These are phyloP conservation scores for Julus scanicus DNA, from an alignment of 2,888 invertebrate genomes.

Conservation along the genomic window DNA sequence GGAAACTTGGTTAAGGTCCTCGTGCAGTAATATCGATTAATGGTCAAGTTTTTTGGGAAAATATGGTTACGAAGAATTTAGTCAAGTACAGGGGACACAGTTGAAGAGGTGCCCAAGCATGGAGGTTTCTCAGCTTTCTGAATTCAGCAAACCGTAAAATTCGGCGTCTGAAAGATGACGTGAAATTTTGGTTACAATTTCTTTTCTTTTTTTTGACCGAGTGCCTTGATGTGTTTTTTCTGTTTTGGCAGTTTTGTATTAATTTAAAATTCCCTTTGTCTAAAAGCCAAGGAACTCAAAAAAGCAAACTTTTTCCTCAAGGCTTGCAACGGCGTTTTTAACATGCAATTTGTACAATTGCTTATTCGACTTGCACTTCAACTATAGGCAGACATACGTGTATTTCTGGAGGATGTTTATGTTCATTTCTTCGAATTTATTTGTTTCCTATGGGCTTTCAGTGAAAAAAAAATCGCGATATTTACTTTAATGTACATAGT, in stretches of 20 bases:
- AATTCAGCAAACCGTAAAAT: conserved; percentile 15
- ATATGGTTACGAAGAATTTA: neutral
- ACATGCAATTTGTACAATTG: conserved; percentile 26
- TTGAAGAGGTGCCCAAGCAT: neutral
- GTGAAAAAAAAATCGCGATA: too few relatives aligned
- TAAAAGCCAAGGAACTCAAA: neutral
- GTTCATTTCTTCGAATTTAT: neutral
- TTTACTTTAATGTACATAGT: too few relatives aligned
- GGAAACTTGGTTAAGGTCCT: too few relatives aligned
- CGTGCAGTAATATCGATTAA: too few relatives aligned
- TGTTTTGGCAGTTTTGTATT: conserved; percentile 22
- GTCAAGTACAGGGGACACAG: neutral
- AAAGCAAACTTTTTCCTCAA: neutral
- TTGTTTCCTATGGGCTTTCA: too few relatives aligned
- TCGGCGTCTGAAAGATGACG: neutral
- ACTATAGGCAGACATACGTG: neutral
- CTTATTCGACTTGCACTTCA: conserved; percentile 20
- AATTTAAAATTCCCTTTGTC: conserved; percentile 29
- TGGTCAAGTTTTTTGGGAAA: neutral
- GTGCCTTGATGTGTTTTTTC: neutral
- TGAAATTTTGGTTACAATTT: neutral
- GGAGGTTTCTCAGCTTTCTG: neutral
- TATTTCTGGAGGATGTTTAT: neutral
- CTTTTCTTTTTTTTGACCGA: neutral
- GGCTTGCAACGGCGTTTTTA: neutral